These are phyloP conservation scores for Tinamus guttatus DNA, from an alignment of 2,113 vertebrate species.

Conservation along the genomic window DNA sequence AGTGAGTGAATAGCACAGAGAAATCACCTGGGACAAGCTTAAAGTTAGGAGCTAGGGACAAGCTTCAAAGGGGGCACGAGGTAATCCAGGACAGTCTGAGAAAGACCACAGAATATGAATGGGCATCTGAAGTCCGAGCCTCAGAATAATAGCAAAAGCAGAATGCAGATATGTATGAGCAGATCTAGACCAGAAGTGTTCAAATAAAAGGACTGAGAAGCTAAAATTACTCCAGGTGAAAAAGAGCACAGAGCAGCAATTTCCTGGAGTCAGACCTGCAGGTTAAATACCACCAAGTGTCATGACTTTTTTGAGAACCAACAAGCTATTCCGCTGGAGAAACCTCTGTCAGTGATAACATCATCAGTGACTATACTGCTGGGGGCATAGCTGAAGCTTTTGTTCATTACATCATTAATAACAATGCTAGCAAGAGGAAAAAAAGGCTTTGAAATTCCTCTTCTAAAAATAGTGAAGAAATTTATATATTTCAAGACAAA, in stretches of 20 bases:
- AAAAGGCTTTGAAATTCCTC: background rate
- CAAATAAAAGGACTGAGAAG: background rate
- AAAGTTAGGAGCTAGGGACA: background rate
- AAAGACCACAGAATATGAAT: background rate
- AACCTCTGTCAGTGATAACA: fast-evolving
- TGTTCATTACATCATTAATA: background rate
- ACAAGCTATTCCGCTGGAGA: background rate
- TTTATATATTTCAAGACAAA: background rate
- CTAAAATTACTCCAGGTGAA: background rate
- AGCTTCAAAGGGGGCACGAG: background rate
- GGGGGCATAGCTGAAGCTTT: background rate
- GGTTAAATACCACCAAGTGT: background rate
- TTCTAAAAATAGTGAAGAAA: background rate
- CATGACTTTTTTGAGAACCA: background rate
- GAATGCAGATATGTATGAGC: background rate
- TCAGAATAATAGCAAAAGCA: background rate
- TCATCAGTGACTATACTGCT: background rate
- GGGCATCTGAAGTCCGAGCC: background rate
- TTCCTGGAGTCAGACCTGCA: background rate
- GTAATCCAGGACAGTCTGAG: background rate
- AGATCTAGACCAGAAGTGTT: background rate
- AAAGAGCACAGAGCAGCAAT: background rate
- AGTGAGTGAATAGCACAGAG: background rate
- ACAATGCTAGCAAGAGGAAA: background rate
- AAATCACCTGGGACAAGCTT: background rate